Evolutionary conservation across 2,888 invertebrate species (phyloP).

Genomic region (Apantesis nais): DNA sequence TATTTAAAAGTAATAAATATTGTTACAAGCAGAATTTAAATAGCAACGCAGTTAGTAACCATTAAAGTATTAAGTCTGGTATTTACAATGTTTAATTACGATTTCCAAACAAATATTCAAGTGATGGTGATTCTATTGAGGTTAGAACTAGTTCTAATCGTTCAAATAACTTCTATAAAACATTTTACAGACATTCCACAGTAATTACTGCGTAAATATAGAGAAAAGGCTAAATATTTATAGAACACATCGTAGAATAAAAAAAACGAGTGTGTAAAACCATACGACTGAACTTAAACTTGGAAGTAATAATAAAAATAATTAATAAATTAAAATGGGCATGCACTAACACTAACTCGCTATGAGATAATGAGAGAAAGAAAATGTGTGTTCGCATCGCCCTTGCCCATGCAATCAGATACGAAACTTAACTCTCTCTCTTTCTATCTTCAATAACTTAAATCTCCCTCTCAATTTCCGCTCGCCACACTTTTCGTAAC

Average conservation of each 20-base stretch:
- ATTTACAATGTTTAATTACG: constrained; percentile 42
- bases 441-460: too few species aligned
- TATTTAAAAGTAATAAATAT: constrained; percentile 8
- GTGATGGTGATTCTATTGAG: constrained; percentile 19
- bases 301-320: too few species aligned
- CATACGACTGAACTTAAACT: too few species aligned
- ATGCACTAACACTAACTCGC: too few species aligned
- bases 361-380: constrained; percentile 3
- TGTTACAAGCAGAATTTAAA: constrained; percentile 24
- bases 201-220: constrained; percentile 2
- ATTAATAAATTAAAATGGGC: too few species aligned
- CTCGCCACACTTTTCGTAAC: too few species aligned
- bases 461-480: too few species aligned
- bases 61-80: constrained; percentile 41
- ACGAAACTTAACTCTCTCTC: too few species aligned
- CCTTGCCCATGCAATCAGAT: too few species aligned
- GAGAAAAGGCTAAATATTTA: background rate
- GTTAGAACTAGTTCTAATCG: constrained; percentile 21
- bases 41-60: constrained; percentile 28
- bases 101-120: constrained; percentile 35
- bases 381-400: too few species aligned
- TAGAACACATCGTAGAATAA: background rate
- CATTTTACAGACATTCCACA: constrained; percentile 9
- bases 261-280: too few species aligned
- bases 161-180: constrained; percentile 21